Conservation (phyloP, 2,113 vertebrate genomes). For the Prunella himalayana region DNA sequence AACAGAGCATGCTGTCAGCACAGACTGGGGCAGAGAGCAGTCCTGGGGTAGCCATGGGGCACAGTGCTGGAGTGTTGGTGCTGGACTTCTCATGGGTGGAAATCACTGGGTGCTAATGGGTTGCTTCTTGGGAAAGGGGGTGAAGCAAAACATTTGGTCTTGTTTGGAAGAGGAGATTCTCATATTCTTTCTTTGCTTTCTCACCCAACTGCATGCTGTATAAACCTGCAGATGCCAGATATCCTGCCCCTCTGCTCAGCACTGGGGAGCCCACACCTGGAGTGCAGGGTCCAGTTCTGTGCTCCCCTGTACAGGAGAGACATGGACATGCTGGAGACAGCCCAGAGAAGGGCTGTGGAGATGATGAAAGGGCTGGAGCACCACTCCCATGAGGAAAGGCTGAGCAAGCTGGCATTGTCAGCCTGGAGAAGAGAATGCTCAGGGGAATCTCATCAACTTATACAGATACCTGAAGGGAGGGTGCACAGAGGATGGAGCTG, state of each 20-base stretch:
- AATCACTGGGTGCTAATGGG: neutral
- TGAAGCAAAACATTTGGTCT: neutral
- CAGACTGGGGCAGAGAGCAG: neutral
- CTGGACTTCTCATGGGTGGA: neutral
- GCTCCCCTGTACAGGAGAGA: neutral
- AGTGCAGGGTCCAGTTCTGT: neutral
- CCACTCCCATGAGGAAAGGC: neutral
- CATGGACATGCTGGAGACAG: neutral
- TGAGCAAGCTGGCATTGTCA: neutral
- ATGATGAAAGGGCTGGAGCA: neutral
- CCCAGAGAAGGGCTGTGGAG: no score
- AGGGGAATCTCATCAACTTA: neutral
- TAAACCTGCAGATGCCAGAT: neutral
- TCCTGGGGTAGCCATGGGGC: neutral
- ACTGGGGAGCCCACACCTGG: neutral
- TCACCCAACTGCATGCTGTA: neutral
- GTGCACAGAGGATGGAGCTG: accelerated
- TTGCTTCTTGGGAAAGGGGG: neutral
- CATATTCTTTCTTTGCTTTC: neutral
- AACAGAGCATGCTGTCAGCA: neutral
- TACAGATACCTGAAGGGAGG: neutral
- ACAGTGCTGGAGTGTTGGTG: neutral
- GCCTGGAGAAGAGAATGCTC: neutral
- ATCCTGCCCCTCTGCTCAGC: neutral
- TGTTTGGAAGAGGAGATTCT: neutral